Conservation (phyloP, 1,140 invertebrate genomes). For the Scaptomyza montana region DNA sequence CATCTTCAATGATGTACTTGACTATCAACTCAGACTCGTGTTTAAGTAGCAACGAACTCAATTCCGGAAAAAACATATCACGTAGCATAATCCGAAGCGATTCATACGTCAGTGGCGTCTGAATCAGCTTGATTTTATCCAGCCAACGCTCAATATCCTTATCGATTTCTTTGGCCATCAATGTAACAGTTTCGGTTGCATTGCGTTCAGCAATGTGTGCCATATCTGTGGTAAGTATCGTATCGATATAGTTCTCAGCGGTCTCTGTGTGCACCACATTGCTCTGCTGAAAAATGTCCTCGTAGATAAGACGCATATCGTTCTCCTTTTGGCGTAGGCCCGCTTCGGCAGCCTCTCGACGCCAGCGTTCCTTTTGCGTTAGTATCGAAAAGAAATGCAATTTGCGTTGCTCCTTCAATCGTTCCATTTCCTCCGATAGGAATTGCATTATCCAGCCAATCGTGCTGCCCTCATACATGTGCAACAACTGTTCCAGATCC, state of each 20-base stretch:
- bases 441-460: conserved; percentile 78
- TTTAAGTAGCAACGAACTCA: conserved; percentile 18
- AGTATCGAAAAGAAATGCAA: conserved; percentile 88
- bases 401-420: conserved; percentile 88
- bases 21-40: conserved; percentile 50
- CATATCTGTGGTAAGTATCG: conserved; percentile 86
- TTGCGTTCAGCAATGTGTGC: conserved; percentile 86
- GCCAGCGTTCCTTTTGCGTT: conserved; percentile 87
- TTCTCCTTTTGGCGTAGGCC: conserved; percentile 87
- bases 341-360: conserved; percentile 88
- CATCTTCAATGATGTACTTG: conserved; percentile 66
- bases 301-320: conserved; percentile 86
- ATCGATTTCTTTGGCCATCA: conserved; percentile 86
- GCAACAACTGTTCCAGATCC: conserved; percentile 60
- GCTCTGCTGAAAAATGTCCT: conserved; percentile 87
- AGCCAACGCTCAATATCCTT: conserved; percentile 77
- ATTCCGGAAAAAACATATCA: conserved; percentile 51
- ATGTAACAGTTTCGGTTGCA: conserved; percentile 85
- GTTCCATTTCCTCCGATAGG: conserved; percentile 87
- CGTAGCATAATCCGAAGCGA: conserved; percentile 46
- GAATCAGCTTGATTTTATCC: conserved; percentile 79
- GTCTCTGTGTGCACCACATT: conserved; percentile 86
- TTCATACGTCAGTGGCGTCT: conserved; percentile 83
- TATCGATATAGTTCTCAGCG: conserved; percentile 87
- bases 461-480: conserved; percentile 67